Percentiles rank a stretch among this genome's conserved stretches.
Conservation (phyloP, 2,113 vertebrate genomes). For the Lophius piscatorius region DNA sequence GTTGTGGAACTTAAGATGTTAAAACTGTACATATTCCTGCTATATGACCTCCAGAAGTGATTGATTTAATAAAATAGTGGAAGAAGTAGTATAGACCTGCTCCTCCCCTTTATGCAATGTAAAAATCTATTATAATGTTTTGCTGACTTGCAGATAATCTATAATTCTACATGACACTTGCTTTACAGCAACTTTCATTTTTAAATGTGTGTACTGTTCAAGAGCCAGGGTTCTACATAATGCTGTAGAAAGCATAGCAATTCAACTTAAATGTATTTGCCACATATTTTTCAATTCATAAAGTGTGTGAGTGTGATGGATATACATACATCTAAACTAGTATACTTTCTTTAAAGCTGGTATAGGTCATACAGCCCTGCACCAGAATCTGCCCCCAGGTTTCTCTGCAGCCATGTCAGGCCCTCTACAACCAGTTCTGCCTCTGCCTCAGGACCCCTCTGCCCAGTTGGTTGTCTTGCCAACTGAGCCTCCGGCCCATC, state of each 20-base stretch:
- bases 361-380: conserved; percentile 90
- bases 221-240: background rate
- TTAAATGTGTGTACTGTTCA: conserved; percentile 2
- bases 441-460: conserved; percentile 90
- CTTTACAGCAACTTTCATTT: no score
- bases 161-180: no score
- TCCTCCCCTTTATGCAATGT: background rate
- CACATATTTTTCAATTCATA: background rate
- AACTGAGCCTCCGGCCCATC: conserved; percentile 86
- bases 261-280: background rate
- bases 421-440: conserved; percentile 91
- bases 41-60: background rate
- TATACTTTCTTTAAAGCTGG: conserved; percentile 72
- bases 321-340: conserved; percentile 11
- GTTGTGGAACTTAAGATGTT: no score
- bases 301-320: background rate
- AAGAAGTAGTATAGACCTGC: background rate
- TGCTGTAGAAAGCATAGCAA: background rate
- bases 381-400: conserved; percentile 94
- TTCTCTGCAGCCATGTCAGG: conserved; percentile 92
- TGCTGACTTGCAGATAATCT: no score
- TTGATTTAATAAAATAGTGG: background rate
- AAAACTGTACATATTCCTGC: background rate
- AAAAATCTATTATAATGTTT: no score
- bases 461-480: conserved; percentile 93